Conservation (phyloP, 1,140 invertebrate species). For the Meloidogyne hapla region DNA sequence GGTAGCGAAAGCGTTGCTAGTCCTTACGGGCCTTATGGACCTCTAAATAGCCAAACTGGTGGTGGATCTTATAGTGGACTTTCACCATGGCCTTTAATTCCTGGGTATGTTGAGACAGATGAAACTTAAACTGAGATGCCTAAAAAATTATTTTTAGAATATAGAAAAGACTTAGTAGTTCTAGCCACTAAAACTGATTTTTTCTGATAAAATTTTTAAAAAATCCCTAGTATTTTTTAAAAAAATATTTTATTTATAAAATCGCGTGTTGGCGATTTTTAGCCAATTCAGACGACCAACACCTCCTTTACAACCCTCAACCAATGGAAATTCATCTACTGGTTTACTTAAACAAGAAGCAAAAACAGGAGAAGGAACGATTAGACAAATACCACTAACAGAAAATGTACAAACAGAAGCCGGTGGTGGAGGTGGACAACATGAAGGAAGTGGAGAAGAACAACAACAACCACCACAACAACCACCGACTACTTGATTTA, state of each 20-base stretch:
- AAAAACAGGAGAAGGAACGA: not conserved
- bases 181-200: too few species aligned
- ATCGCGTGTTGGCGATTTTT: not conserved
- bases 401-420: not conserved
- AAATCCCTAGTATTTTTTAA: too few species aligned
- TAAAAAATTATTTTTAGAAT: too few species aligned
- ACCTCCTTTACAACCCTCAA: not conserved
- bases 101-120: conserved; percentile 7
- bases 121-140: too few species aligned
- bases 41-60: conserved; percentile 17
- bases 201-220: too few species aligned
- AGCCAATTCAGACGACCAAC: not conserved
- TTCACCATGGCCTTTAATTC: conserved; percentile 18
- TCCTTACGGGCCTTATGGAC: conserved; percentile 20
- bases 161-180: too few species aligned
- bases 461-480: too few species aligned
- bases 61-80: conserved; percentile 22
- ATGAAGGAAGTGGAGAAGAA: not conserved
- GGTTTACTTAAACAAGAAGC: not conserved
- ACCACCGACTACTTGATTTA: too few species aligned
- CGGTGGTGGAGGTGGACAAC: not conserved
- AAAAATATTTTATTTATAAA: too few species aligned
- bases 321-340: not conserved
- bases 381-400: not conserved
- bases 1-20: conserved; percentile 24